Evolutionary conservation across 2,888 invertebrate genomes (phyloP).

Genomic region (Drosophila greeni): DNA sequence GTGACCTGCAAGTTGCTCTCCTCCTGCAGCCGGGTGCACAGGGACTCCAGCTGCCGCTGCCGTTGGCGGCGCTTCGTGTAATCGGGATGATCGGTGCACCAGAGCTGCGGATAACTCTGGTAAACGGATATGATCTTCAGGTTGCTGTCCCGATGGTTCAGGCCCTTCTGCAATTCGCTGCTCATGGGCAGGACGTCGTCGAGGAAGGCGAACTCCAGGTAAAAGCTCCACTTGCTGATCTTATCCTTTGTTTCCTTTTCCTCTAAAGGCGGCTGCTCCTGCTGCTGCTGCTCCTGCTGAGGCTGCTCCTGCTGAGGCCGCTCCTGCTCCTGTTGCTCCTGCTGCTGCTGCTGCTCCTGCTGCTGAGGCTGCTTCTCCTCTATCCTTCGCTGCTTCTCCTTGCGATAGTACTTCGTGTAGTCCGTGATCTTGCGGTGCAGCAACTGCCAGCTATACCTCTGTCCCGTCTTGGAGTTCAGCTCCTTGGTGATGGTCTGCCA

Average conservation of each 20-base stretch:
- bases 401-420: slow-evolving; percentile 68
- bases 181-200: slow-evolving; percentile 64
- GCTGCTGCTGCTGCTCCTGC: slow-evolving; percentile 17
- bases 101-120: slow-evolving; percentile 65
- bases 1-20: slow-evolving; percentile 66
- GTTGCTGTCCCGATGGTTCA: slow-evolving; percentile 63
- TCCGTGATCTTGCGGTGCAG: slow-evolving; percentile 72
- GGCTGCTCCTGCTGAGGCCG: slow-evolving; percentile 31
- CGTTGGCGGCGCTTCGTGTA: slow-evolving; percentile 69
- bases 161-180: slow-evolving; percentile 57
- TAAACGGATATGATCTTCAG: slow-evolving; percentile 70
- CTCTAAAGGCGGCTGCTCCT: slow-evolving; percentile 21
- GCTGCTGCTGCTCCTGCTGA: neutral
- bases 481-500: slow-evolving; percentile 63
- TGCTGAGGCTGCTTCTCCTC: slow-evolving; percentile 33
- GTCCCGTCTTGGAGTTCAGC: slow-evolving; percentile 43
- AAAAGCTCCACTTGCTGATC: slow-evolving; percentile 64
- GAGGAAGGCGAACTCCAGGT: slow-evolving; percentile 66
- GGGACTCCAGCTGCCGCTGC: slow-evolving; percentile 58
- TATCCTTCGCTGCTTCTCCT: slow-evolving; percentile 29
- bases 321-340: neutral
- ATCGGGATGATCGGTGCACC: slow-evolving; percentile 70
- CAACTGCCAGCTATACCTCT: slow-evolving; percentile 59
- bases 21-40: slow-evolving; percentile 66
- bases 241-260: neutral